Percentiles rank a stretch among this genome's conserved stretches.
Evolutionary conservation across 2,797 vertebrate species (phyloP).

Genomic region (Spea hammondii): DNA sequence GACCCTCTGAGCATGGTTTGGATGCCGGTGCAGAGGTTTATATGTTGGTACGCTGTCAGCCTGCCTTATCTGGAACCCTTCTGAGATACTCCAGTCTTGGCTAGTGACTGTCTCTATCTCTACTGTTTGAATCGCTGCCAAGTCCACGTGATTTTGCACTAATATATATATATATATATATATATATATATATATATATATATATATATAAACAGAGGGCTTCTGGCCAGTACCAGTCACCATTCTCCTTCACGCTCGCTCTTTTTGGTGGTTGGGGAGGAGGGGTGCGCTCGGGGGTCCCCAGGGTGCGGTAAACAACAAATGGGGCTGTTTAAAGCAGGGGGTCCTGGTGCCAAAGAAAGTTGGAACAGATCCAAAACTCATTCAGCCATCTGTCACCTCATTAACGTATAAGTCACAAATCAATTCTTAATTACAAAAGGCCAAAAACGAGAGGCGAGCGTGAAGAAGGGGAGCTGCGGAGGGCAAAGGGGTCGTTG

Average conservation of each 20-base stretch:
- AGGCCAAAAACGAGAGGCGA: conserved; percentile 38
- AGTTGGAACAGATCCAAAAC: conserved; percentile 44
- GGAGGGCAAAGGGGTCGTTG: conserved; percentile 1
- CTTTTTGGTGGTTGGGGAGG: conserved; percentile 3
- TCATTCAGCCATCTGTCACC: conserved; percentile 52
- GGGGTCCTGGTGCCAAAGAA: conserved; percentile 46
- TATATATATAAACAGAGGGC: conserved; percentile 35
- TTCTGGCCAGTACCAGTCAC: conserved; percentile 24
- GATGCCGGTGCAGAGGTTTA: neutral
- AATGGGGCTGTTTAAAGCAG: conserved; percentile 50
- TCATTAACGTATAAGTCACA: conserved; percentile 50
- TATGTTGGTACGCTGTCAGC: neutral
- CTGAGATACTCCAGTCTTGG: neutral
- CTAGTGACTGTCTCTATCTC: neutral
- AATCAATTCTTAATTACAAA: conserved; percentile 54
- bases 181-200: conserved; percentile 36
- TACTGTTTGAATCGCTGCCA: conserved; percentile 20
- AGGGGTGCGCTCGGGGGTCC: conserved; percentile 15
- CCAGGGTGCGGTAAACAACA: conserved; percentile 49
- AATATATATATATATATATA: conserved; percentile 43
- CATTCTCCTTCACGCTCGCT: conserved; percentile 11
- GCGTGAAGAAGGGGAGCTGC: conserved; percentile 27
- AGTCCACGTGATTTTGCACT: conserved; percentile 7
- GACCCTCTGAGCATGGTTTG: neutral
- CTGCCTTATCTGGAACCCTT: neutral